Percentiles rank a stretch among this genome's conserved stretches.
Evolutionary conservation across 2,888 invertebrate species (phyloP).

Genomic region (Yponomeuta evonymella): DNA sequence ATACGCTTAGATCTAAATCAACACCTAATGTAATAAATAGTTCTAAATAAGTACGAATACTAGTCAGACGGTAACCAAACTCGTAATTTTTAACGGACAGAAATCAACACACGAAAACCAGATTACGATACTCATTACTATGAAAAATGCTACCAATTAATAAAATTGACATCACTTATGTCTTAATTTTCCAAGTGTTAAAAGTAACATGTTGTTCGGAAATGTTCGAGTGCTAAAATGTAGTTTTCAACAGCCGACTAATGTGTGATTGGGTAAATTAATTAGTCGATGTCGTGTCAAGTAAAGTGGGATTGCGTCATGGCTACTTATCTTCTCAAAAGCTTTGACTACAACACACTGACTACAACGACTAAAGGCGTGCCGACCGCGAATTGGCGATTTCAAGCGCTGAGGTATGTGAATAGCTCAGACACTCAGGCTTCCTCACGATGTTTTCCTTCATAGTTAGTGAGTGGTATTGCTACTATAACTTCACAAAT

Average conservation of each 20-base stretch:
- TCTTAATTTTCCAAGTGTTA: conserved; percentile 12
- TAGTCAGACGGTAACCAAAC: not conserved
- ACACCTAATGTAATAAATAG: not conserved
- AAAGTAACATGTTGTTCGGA: not conserved
- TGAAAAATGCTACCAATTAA: conserved; percentile 14
- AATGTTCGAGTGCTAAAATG: not conserved
- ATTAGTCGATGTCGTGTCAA: not conserved
- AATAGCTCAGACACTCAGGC: too few species aligned
- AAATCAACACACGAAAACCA: not conserved
- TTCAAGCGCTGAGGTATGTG: too few species aligned
- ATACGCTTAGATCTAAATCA: not conserved
- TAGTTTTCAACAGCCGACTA: not conserved
- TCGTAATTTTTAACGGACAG: not conserved
- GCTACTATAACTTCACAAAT: too few species aligned
- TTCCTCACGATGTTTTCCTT: too few species aligned
- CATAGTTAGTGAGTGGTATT: too few species aligned
- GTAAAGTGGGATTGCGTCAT: not conserved
- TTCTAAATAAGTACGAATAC: not conserved
- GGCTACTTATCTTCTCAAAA: not conserved
- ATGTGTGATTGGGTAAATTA: not conserved
- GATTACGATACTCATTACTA: conserved; percentile 2
- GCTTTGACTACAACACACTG: not conserved
- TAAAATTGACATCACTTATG: conserved; percentile 10
- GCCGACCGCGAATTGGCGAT: too few species aligned
- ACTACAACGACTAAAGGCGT: too few species aligned